Evolutionary conservation across 2,113 vertebrate species (phyloP), one percentile per base, ranked within the genome.

Genomic region (Pygoscelis antarcticus): DNA sequence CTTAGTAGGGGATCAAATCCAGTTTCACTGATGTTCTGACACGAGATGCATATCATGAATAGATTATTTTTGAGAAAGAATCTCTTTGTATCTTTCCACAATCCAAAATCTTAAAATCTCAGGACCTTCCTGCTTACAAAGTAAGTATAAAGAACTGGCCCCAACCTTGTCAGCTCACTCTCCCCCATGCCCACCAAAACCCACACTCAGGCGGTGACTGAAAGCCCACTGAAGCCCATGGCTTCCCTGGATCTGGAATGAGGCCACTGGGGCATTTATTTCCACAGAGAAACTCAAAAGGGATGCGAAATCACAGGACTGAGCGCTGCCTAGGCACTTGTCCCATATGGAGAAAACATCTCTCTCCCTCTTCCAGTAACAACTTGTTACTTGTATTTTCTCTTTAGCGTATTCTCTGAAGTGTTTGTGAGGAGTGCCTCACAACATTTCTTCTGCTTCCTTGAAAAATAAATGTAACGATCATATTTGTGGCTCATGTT

Each of bases 281-380:
- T 83, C 68, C 74, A 34, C 18, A 69, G 58, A 87, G 51, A 16
- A 58, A 58, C 27, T 66, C 30, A n/a, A 42, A 89, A 40, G 20
- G 10, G n/a, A 47, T 40, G 32, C 2, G 7, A 83, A 86, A 61
- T 89, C 40, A 69, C 9, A 52, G 40, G n/a, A 57, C n/a, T 46
- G 3, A 60, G 27, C 0, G 0, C 22, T 80, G 25, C 8, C 6
- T n/a, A 26, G 0, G 1, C 3, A 4, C 23, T 21, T 72, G n/a
- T 64, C 7, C 44, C 44, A 57, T 20, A 3, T 1, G 42, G 27
- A 75, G n/a, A 54, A 89, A 77, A 60, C 8, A 36, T 10, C 32
- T 52, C 19, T 61, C 52, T 7, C 11, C 30, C 62, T 79, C 25
- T 70, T 21, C 32, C 32, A 64, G 18, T 38, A 79, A 38, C 19